Evolutionary conservation across 2,888 invertebrate genomes (phyloP), one percentile per base, ranked within the genome.

Genomic region (Lasioglossum vierecki): DNA sequence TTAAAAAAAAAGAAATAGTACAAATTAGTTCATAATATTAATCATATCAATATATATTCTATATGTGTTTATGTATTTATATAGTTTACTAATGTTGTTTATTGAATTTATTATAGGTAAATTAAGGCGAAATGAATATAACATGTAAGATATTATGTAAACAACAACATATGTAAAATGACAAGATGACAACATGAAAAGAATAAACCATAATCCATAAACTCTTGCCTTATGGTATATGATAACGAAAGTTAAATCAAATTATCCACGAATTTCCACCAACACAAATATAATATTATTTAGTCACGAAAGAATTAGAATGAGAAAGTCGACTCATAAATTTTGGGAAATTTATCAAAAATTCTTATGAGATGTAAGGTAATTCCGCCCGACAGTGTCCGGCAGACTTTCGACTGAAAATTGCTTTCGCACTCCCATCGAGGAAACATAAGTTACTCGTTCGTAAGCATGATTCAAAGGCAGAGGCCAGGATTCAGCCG

Each of bases 401-500:
- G 13, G 60, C 60, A 15, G 60, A 3, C 22, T 53, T 18, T 66
- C 18, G 18, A 35, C 3, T 30, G 35, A 18, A 35, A 35, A 66
- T 66, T 35, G 30, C 66, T 35, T 66, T 9, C 30, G 35, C 18
- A 18, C 8, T 66, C 30, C 66, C 66, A 35, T 66, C 18, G 66
- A 35, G 35, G 26, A 6, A 35, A 30, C 18, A 66, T 30, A 66
- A 66, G 35, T 66, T 66, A 15, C 30, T 66, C 35, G 30, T 68
- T 68, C 22, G 39, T 35, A 39, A 68, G 35, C 68, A 39, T 39
- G 39, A 68, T 68, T 35, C 68, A 68, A 68, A 68, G 22, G 68
- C 68, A 2, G 11, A 8, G 68, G 22, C 9, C 73, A 57, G 26
- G 76, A 78, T 82, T 77, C 75, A 70, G 18, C 44, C 41, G 35